Conservation (phyloP, 1,140 invertebrate species). For the Planococcus citri region DNA sequence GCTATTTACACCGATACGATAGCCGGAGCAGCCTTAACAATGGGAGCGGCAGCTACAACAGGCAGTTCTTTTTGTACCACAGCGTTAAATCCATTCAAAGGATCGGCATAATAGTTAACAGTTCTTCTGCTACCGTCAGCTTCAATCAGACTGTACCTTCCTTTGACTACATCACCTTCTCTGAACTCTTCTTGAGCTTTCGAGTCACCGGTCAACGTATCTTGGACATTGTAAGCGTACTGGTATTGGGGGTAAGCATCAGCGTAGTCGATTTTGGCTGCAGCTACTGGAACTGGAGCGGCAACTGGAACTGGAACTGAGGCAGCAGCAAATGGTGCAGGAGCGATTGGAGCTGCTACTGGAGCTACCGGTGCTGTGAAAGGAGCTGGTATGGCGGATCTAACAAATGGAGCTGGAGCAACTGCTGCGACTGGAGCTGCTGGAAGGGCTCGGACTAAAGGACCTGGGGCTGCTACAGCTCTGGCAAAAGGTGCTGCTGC, state of each 20-base stretch:
- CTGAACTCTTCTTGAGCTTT: slow-evolving; percentile 47
- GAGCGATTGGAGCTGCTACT: too few species aligned
- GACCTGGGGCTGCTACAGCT: background rate
- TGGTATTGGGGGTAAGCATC: slow-evolving; percentile 53
- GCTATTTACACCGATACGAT: too few species aligned
- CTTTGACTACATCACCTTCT: slow-evolving; percentile 47
- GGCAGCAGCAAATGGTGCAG: too few species aligned
- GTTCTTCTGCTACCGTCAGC: slow-evolving; percentile 49
- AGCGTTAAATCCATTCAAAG: slow-evolving; percentile 40
- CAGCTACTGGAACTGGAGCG: background rate
- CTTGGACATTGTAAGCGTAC: slow-evolving; percentile 56
- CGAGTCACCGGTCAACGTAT: slow-evolving; percentile 53
- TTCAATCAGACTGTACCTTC: slow-evolving; percentile 47
- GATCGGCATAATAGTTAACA: slow-evolving; percentile 50
- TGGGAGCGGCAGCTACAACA: too few species aligned
- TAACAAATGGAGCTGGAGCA: too few species aligned
- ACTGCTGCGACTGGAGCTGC: too few species aligned
- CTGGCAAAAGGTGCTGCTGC: too few species aligned
- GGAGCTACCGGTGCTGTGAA: slow-evolving; percentile 25
- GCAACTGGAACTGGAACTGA: too few species aligned
- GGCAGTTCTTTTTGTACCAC: too few species aligned
- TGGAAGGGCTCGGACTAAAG: too few species aligned
- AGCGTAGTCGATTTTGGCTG: slow-evolving; percentile 21
- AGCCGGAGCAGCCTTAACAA: too few species aligned
- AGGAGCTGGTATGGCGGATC: background rate